Evolutionary conservation across 2,888 invertebrate genomes (phyloP).

Genomic region (Dynastes maya): DNA sequence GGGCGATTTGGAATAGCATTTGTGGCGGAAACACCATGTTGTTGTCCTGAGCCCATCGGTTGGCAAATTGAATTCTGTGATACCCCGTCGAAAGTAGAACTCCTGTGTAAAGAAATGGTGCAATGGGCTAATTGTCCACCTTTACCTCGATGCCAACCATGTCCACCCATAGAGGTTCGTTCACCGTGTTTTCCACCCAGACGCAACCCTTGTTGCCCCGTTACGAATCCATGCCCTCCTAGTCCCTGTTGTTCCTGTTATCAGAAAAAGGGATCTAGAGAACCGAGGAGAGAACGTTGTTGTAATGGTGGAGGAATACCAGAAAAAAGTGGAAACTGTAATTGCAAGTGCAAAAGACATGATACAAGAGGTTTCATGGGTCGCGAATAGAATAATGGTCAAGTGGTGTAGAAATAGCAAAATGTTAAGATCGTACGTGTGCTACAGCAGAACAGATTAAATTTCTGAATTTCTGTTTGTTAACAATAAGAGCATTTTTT

Average conservation of each 20-base stretch:
- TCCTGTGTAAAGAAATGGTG: conserved; percentile 64
- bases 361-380: conserved; percentile 20
- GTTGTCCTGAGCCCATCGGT: conserved; percentile 62
- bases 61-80: conserved; percentile 68
- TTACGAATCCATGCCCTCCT: conserved; percentile 54
- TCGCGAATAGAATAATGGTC: not conserved
- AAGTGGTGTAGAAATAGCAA: too few species aligned
- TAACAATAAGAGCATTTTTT: too few species aligned
- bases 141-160: conserved; percentile 56
- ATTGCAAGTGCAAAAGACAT: conserved; percentile 41
- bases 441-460: too few species aligned
- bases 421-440: too few species aligned
- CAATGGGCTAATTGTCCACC: conserved; percentile 66
- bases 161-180: conserved; percentile 55
- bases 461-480: too few species aligned
- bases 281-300: not conserved
- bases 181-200: conserved; percentile 54
- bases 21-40: conserved; percentile 63
- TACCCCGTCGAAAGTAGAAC: conserved; percentile 64
- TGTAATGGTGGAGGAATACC: not conserved
- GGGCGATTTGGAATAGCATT: conserved; percentile 68
- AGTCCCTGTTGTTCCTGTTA: not conserved
- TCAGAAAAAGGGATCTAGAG: too few species aligned
- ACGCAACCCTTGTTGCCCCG: conserved; percentile 57
- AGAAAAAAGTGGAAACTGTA: not conserved